phyloP scores from a whole-genome alignment of 2,888 invertebrate genomes.

The Pseudococcus jackbeardsleyi region DNA sequence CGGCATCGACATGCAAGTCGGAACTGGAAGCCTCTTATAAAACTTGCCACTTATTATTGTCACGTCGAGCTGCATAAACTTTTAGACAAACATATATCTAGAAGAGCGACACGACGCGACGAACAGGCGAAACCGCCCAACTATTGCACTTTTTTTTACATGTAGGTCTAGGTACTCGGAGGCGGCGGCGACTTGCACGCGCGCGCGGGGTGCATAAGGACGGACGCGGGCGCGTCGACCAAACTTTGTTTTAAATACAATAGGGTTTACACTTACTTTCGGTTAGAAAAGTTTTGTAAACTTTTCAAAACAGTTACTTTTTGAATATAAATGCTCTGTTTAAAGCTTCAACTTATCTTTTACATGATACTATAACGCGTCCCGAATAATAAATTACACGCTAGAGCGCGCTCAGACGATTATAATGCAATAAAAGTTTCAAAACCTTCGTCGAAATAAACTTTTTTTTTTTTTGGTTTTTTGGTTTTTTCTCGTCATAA shows the following conservation, averaged over 20 bases:
- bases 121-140: neutral
- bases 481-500: constrained; percentile 28
- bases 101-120: neutral
- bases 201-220: neutral
- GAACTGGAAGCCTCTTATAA: neutral
- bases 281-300: constrained; percentile 46
- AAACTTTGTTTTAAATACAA: constrained; percentile 55
- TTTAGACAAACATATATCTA: neutral
- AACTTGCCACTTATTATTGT: neutral
- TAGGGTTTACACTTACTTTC: constrained; percentile 54
- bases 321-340: constrained; percentile 54
- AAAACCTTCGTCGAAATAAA: constrained; percentile 48
- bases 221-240: neutral
- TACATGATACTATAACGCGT: constrained; percentile 54
- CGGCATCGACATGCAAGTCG: no score
- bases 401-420: constrained; percentile 48
- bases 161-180: neutral
- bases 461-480: constrained; percentile 31
- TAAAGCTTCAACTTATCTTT: constrained; percentile 52
- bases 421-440: constrained; percentile 55
- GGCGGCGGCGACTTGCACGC: no score
- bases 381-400: constrained; percentile 51
- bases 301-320: constrained; percentile 53
- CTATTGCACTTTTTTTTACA: constrained; percentile 24
- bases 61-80: constrained; percentile 9